Conservation (phyloP, 2,888 invertebrate genomes). For the Dynastes hyllus region DNA sequence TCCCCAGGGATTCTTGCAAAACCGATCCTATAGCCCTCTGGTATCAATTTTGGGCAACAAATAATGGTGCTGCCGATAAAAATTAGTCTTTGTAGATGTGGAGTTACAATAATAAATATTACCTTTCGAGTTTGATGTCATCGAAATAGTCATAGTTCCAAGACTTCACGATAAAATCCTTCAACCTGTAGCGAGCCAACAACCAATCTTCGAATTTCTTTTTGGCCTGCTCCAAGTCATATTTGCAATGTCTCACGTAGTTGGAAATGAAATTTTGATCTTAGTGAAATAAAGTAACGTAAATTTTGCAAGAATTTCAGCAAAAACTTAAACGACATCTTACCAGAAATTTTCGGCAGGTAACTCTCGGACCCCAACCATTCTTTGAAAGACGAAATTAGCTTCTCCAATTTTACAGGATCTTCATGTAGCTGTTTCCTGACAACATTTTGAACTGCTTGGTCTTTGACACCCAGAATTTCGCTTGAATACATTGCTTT, state of each 20-base stretch:
- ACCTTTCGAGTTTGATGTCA: constrained; percentile 66
- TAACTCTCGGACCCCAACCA: constrained; percentile 24
- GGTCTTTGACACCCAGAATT: too few relatives aligned
- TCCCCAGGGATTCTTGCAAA: neutral
- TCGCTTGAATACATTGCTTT: too few relatives aligned
- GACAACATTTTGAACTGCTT: neutral
- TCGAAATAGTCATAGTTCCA: too few relatives aligned
- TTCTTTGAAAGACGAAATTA: neutral
- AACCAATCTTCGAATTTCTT: constrained; percentile 78
- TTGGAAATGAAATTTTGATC: constrained; percentile 73
- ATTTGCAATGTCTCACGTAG: constrained; percentile 77
- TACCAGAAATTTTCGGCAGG: constrained; percentile 24
- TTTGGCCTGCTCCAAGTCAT: constrained; percentile 78
- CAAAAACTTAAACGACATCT: neutral
- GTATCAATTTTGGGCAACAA: constrained; percentile 18
- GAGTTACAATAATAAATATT: too few relatives aligned
- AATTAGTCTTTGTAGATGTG: too few relatives aligned
- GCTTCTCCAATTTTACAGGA: neutral
- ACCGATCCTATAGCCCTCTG: constrained; percentile 24
- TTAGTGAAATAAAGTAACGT: constrained; percentile 61
- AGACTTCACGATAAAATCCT: too few relatives aligned
- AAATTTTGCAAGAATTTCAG: neutral
- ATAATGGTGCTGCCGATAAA: too few relatives aligned
- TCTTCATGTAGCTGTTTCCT: neutral
- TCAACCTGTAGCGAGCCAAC: constrained; percentile 12